Conservation (phyloP, 2,888 invertebrate genomes). For the Megamerina dolium region DNA sequence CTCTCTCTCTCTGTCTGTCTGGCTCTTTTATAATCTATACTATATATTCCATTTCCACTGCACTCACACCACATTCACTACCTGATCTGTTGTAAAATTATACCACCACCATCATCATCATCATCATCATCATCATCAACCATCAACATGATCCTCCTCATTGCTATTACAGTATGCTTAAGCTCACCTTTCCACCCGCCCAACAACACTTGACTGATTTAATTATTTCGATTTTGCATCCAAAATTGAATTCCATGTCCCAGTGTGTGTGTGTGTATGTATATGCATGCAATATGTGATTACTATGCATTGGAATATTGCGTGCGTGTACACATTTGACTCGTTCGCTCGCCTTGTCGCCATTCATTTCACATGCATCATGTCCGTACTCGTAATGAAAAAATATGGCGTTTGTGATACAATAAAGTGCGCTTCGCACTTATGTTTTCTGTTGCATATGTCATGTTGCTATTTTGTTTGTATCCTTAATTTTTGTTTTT, state of each 20-base stretch:
- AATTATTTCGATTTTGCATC: constrained; percentile 41
- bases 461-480: not conserved
- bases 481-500: not conserved
- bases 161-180: too few relatives aligned
- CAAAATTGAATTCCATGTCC: constrained; percentile 14
- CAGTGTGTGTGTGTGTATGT: too few relatives aligned
- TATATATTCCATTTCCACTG: too few relatives aligned
- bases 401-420: constrained; percentile 49
- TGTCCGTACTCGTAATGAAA: constrained; percentile 48
- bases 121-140: too few relatives aligned
- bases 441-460: constrained; percentile 34
- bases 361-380: constrained; percentile 46
- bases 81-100: too few relatives aligned
- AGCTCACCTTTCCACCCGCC: constrained; percentile 29
- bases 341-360: constrained; percentile 30
- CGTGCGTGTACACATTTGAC: not conserved
- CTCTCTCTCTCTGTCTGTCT: too few relatives aligned
- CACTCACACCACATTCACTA: too few relatives aligned
- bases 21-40: too few relatives aligned
- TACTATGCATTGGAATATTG: not conserved
- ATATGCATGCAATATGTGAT: constrained; percentile 12
- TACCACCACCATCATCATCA: too few relatives aligned
- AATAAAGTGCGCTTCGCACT: constrained; percentile 49
- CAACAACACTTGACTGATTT: constrained; percentile 48
- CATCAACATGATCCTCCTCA: too few relatives aligned